Conservation (phyloP, 1,140 invertebrate genomes). For the Nasonia giraulti region DNA sequence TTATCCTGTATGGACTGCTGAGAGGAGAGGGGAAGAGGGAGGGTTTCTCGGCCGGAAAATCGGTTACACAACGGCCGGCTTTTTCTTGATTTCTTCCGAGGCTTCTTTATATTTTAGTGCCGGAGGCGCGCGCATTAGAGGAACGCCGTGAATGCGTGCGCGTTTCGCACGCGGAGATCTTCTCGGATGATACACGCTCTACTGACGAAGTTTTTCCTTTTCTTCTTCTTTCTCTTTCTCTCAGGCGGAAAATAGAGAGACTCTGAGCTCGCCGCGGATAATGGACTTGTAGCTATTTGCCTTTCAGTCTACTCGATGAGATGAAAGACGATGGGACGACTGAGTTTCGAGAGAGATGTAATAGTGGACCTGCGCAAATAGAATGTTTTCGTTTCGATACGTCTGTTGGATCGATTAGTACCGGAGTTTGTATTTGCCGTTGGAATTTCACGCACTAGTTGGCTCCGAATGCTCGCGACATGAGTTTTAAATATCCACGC, state of each 20-base stretch:
- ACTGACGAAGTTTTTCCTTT: slow-evolving; percentile 24
- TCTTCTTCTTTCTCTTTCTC: neutral
- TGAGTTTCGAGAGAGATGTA: neutral
- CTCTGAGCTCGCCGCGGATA: neutral
- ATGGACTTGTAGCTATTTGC: slow-evolving; percentile 24
- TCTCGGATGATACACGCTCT: slow-evolving; percentile 7
- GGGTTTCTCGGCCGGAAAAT: slow-evolving; percentile 32
- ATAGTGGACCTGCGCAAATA: neutral
- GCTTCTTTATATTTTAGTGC: slow-evolving; percentile 10
- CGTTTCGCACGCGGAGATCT: slow-evolving; percentile 36
- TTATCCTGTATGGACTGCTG: slow-evolving; percentile 54
- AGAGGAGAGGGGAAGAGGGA: neutral
- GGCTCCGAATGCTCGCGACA: no score
- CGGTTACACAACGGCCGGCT: slow-evolving; percentile 17
- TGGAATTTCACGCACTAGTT: no score
- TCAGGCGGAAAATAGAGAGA: neutral
- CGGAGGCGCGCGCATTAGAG: slow-evolving; percentile 7
- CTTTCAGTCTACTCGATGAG: neutral
- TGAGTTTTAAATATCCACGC: no score
- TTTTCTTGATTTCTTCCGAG: slow-evolving; percentile 21
- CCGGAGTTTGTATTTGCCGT: no score
- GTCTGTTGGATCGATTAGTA: no score
- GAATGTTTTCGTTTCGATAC: neutral
- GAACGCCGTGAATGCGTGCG: neutral
- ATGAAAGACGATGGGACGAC: no score